Percentiles rank a stretch among this genome's conserved stretches.
phyloP scores from a whole-genome alignment of 2,888 invertebrate genomes.

The Nomada fabriciana region DNA sequence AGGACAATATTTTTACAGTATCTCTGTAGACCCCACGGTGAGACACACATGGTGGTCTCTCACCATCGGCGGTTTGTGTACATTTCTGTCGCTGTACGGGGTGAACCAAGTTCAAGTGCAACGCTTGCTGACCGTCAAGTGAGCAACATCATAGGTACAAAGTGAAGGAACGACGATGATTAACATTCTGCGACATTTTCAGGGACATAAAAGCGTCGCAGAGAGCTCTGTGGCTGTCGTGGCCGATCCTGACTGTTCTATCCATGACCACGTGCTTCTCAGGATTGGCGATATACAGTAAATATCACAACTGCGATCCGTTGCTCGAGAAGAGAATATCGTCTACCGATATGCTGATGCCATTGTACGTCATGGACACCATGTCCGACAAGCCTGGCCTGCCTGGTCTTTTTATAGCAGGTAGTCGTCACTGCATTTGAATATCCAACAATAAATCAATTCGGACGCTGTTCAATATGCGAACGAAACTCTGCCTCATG shows the following conservation, averaged over 20 bases:
- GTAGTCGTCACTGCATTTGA: conserved; percentile 43
- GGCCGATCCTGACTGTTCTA: conserved; percentile 91
- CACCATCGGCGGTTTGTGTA: conserved; percentile 92
- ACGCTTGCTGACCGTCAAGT: conserved; percentile 89
- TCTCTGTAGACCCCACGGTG: conserved; percentile 91
- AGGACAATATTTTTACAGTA: conserved; percentile 84
- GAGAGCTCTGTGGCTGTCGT: conserved; percentile 91
- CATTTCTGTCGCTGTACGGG: conserved; percentile 92
- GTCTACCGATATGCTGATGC: conserved; percentile 92
- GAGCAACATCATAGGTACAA: conserved; percentile 31
- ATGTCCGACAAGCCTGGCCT: conserved; percentile 91
- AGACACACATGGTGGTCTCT: conserved; percentile 94
- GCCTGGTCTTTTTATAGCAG: conserved; percentile 95
- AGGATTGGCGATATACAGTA: conserved; percentile 94
- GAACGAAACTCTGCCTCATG: neutral
- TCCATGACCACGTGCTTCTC: conserved; percentile 88
- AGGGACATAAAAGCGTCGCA: conserved; percentile 89
- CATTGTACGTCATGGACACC: conserved; percentile 91
- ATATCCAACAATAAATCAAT: neutral
- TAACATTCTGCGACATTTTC: conserved; percentile 7
- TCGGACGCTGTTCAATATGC: too few species aligned
- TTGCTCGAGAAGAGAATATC: conserved; percentile 87
- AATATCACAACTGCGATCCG: conserved; percentile 94
- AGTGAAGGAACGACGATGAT: neutral
- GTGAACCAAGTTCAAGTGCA: conserved; percentile 95